Conservation (phyloP, 2,113 vertebrate genomes). For the Ursus arctos region DNA sequence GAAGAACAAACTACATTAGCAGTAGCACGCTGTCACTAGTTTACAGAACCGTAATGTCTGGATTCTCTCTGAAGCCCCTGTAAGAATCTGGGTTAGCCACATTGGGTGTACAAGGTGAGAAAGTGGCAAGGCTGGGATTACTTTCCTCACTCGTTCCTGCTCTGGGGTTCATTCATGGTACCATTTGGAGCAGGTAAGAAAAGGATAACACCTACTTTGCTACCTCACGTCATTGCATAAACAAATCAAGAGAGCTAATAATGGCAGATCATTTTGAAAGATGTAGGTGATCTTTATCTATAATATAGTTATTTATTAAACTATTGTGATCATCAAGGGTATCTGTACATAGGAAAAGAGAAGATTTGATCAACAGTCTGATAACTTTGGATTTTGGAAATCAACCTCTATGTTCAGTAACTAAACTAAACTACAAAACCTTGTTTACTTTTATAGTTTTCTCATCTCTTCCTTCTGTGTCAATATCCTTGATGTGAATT, state of each 20-base stretch:
- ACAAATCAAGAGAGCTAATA: not conserved
- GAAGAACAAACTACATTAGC: not conserved
- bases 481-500: not conserved
- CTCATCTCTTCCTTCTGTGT: not conserved
- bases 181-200: not conserved
- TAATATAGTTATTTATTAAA: not conserved
- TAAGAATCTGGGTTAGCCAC: not conserved
- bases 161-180: not conserved
- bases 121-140: not conserved
- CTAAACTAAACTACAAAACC: not conserved
- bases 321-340: not conserved
- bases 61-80: not conserved
- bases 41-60: not conserved
- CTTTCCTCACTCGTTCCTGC: not conserved
- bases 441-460: not conserved
- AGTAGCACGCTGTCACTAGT: not conserved
- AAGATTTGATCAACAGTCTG: not conserved
- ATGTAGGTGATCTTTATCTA: not conserved
- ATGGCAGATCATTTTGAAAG: conserved; percentile 11
- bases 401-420: not conserved
- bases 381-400: not conserved
- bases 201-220: not conserved
- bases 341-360: conserved; percentile 23
- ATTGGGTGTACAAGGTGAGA: not conserved
- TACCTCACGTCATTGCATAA: not conserved